A percentile compares a stretch with the other conserved stretches of the same genome.
Conservation (phyloP, 2,113 vertebrate genomes). For the Hydropotes inermis region DNA sequence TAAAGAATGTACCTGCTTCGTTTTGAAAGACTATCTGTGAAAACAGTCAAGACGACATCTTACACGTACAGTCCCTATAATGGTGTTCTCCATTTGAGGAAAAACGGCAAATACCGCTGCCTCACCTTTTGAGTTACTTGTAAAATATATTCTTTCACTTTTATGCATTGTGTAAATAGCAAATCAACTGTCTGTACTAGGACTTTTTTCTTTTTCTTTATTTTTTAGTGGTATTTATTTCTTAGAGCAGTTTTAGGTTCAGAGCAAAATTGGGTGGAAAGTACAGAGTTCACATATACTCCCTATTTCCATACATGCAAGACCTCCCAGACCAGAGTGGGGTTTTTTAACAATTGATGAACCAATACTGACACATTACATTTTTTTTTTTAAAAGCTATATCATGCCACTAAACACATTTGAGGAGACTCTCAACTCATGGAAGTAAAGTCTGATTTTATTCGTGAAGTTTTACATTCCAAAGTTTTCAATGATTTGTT, state of each 20-base stretch:
- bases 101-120: not conserved
- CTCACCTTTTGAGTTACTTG: not conserved
- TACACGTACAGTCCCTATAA: fast-evolving
- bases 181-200: not conserved
- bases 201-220: not conserved
- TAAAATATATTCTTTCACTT: not conserved
- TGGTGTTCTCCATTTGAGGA: not conserved
- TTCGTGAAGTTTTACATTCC: not conserved
- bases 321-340: not conserved
- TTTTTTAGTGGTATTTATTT: not conserved
- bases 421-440: not conserved
- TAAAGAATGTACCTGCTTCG: not conserved
- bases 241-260: not conserved
- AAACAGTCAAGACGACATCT: not conserved
- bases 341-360: not conserved
- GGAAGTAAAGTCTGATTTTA: not conserved
- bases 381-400: not conserved
- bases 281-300: not conserved
- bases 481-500: not conserved
- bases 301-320: not conserved
- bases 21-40: not conserved
- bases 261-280: not conserved
- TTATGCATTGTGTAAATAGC: not conserved
- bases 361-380: not conserved
- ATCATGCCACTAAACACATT: not conserved